phyloP scores from a whole-genome alignment of 2,797 vertebrate genomes.

The Falco naumanni region DNA sequence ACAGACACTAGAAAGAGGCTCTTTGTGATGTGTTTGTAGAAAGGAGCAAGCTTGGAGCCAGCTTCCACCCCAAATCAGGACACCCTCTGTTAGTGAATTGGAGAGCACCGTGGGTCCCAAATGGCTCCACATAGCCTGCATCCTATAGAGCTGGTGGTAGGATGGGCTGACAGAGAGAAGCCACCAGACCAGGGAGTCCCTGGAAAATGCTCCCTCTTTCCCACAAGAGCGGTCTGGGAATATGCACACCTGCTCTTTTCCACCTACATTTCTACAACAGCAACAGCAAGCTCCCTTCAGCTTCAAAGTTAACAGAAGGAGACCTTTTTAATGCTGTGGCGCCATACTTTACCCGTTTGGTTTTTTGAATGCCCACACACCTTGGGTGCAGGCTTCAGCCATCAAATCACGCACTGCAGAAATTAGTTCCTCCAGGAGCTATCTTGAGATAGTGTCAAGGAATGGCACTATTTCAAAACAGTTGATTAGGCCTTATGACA shows the following conservation, averaged over 20 bases:
- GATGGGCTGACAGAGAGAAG: not conserved
- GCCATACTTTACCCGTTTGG: not conserved
- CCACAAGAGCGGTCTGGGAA: not conserved
- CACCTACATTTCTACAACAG: not conserved
- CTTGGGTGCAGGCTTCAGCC: not conserved
- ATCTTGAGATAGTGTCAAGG: not conserved
- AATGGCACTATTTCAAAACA: not conserved
- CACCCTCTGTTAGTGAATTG: fast-evolving
- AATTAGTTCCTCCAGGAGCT: not conserved
- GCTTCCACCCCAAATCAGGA: not conserved
- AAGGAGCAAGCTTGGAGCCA: not conserved
- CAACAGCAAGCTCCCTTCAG: not conserved
- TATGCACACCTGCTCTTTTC: fast-evolving
- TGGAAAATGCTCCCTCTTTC: not conserved
- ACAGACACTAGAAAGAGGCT: not conserved
- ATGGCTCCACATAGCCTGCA: not conserved
- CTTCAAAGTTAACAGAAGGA: not conserved
- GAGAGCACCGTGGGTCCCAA: not conserved
- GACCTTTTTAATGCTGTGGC: not conserved
- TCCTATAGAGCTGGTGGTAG: not conserved
- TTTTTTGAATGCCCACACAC: not conserved
- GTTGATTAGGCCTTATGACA: not conserved
- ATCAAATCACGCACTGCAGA: not conserved
- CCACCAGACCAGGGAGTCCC: not conserved
- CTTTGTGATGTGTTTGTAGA: not conserved